Conservation (phyloP, 2,797 vertebrate species). For the Apodemus agrarius region DNA sequence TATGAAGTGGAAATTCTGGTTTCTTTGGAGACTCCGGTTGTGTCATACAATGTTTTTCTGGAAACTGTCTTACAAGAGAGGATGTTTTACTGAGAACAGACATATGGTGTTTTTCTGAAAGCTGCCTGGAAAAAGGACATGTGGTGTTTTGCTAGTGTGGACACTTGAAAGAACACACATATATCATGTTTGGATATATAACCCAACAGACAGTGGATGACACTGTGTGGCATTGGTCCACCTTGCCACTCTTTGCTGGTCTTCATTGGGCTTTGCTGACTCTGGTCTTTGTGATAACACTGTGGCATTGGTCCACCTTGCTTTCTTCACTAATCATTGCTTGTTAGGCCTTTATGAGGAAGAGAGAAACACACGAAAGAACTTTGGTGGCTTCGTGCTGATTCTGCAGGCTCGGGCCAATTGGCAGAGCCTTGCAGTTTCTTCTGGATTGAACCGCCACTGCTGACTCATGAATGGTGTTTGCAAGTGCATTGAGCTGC, state of each 20-base stretch:
- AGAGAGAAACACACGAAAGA: neutral
- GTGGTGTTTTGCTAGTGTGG: neutral
- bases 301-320: neutral
- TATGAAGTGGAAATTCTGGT: neutral
- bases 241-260: too few species aligned
- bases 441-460: too few species aligned
- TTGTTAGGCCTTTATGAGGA: neutral
- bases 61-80: neutral
- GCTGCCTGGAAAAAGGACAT: neutral
- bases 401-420: neutral
- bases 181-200: neutral
- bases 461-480: too few species aligned
- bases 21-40: neutral
- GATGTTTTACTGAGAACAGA: neutral
- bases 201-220: neutral
- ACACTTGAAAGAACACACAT: neutral
- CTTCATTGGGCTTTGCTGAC: too few species aligned
- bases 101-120: neutral
- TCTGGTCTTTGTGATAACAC: too few species aligned
- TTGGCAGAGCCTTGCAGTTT: too few species aligned
- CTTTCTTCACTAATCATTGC: neutral
- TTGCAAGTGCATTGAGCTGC: too few species aligned
- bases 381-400: neutral
- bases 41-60: neutral
- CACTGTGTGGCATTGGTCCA: too few species aligned